These are phyloP conservation scores for Notolabrus celidotus DNA, from an alignment of 2,797 vertebrate genomes.

Conservation along the genomic window DNA sequence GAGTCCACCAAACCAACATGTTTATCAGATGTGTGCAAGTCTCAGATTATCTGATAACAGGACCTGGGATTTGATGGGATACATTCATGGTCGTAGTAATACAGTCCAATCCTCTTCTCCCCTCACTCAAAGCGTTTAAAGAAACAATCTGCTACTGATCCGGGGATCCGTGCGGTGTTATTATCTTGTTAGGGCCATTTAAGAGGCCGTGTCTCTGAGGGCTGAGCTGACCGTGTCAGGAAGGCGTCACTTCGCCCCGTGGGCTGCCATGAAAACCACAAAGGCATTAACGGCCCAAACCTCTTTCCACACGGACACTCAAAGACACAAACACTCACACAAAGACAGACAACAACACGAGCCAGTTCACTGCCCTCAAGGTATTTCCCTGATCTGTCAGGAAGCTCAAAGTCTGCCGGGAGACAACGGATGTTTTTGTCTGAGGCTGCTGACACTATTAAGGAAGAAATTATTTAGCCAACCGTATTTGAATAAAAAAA, in stretches of 20 bases:
- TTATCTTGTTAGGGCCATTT: conserved; percentile 76
- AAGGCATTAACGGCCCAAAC: conserved; percentile 52
- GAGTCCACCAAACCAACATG: conserved; percentile 55
- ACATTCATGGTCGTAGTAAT: conserved; percentile 56
- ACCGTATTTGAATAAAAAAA: not conserved
- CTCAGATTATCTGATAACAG: conserved; percentile 66
- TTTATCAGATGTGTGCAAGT: conserved; percentile 64
- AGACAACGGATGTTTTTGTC: conserved; percentile 33
- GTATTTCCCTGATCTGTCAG: conserved; percentile 66
- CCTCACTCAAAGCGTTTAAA: conserved; percentile 56
- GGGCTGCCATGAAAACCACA: conserved; percentile 55
- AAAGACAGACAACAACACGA: conserved; percentile 56
- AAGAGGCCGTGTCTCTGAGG: conserved; percentile 68
- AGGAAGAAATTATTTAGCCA: conserved; percentile 6
- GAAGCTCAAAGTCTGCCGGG: conserved; percentile 34
- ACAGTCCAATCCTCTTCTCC: conserved; percentile 29
- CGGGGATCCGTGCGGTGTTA: conserved; percentile 51
- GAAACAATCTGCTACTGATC: conserved; percentile 71
- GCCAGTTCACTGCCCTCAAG: conserved; percentile 54
- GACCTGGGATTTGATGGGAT: conserved; percentile 67
- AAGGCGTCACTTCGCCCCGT: conserved; percentile 59
- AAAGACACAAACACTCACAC: conserved; percentile 32
- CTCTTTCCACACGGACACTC: conserved; percentile 38
- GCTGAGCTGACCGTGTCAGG: conserved; percentile 59
- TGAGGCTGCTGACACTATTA: conserved; percentile 34